These are phyloP conservation scores for Rattus rattus DNA, from an alignment of 2,113 vertebrate genomes.

Conservation along the genomic window DNA sequence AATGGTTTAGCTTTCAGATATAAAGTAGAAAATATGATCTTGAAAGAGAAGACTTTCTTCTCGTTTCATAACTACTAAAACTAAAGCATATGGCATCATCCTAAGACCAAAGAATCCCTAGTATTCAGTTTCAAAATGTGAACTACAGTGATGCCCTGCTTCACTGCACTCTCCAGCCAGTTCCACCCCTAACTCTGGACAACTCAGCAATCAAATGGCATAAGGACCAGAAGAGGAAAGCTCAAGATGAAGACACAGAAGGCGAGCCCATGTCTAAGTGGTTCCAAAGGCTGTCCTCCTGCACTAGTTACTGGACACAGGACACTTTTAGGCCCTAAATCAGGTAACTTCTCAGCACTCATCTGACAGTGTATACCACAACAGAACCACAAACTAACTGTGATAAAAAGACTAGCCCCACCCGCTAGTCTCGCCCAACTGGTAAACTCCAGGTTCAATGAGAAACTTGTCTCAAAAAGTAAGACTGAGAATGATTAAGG, in stretches of 20 bases:
- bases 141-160: background rate
- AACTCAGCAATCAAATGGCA: background rate
- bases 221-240: background rate
- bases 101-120: background rate
- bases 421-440: background rate
- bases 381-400: constrained; percentile 1
- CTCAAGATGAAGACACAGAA: background rate
- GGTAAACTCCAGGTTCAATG: background rate
- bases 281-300: background rate
- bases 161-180: background rate
- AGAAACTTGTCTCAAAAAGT: background rate
- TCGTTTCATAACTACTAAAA: constrained; percentile 47
- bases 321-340: background rate
- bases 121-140: background rate
- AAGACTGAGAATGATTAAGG: background rate
- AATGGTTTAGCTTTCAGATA: background rate
- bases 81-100: background rate
- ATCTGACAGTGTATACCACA: background rate
- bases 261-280: background rate
- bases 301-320: background rate
- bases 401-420: background rate
- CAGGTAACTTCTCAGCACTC: background rate
- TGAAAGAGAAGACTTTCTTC: background rate
- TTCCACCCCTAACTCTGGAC: background rate
- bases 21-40: background rate